Base-by-base conservation (phyloP, 2,888 invertebrate species). In the Catotricha subobsoleta region DNA sequence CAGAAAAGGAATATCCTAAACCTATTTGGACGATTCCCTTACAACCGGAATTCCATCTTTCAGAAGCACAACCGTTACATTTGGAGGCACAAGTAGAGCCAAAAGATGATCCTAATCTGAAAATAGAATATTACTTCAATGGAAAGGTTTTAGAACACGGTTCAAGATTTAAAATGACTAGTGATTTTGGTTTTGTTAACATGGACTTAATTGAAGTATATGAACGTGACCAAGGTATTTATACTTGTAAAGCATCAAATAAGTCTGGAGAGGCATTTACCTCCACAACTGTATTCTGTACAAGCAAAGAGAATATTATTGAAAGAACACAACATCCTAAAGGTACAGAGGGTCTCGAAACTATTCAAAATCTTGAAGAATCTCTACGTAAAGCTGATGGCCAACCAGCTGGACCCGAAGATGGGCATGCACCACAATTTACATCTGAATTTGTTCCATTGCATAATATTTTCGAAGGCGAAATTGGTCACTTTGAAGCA, bases 401-500 rank as follows among this genome's bases (percentile, higher is more conserved):
- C 20, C 71, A 70, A 44, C 66, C 71, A 16, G 67, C 75, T 2
- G 79, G 81, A 45, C 71, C 74, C 34, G 86, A 86, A 47, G 76
- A 75, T 47, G 88, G 87, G 9, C 78, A 82, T 55, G 76, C 90
- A 43, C 91, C 90, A 29, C 77, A 80, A 43, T 90, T 91, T 54
- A 87, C 83, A 6, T 83, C 87, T 1, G 80, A 86, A 56, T 88
- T 88, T 61, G 73, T 80, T 50, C 77, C 86, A 49, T 69, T 90
- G 44, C 66, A 71, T 9, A 86, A 87, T 52, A 69, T 97, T 38
- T 80, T 79, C 30, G 97, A 97, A 66, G 92, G 92, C 43, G 91
- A 97, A 63, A 81, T 92, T 50, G 94, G 94, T 49, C 95, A 97
- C 62, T 95, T 94, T 61, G 97, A 98, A 67, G 95, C 94, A 28